Evolutionary conservation across 2,888 invertebrate genomes (phyloP).

Genomic region (Hydriomena furcata): DNA sequence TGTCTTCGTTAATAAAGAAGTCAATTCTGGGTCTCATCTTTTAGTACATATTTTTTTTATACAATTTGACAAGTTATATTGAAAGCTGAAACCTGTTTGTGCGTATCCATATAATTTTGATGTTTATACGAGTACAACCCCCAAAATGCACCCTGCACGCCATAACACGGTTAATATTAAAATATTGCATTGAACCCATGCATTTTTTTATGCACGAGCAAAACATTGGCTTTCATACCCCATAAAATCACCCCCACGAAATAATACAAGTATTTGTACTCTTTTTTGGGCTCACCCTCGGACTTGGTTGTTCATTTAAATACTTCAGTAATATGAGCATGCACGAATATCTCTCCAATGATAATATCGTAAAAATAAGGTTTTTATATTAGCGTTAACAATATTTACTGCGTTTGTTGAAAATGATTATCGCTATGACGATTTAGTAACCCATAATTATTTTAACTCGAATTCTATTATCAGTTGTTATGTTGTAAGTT

Average conservation of each 20-base stretch:
- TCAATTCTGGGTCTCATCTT: no score
- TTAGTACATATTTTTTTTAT: no score
- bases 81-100: no score
- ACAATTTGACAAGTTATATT: no score
- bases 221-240: constrained; percentile 76
- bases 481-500: no score
- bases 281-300: constrained; percentile 60
- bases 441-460: no score
- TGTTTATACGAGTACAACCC: constrained; percentile 48
- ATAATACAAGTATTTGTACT: constrained; percentile 81
- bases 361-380: background rate
- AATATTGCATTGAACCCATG: constrained; percentile 78
- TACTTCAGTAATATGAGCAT: constrained; percentile 50
- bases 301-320: constrained; percentile 64
- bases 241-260: constrained; percentile 66
- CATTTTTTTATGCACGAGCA: constrained; percentile 74
- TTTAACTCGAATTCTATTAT: no score
- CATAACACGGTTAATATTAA: constrained; percentile 81
- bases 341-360: constrained; percentile 12
- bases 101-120: constrained; percentile 49
- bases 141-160: constrained; percentile 68
- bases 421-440: no score
- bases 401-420: background rate
- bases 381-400: background rate
- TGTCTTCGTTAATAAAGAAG: no score